A percentile compares a stretch with the other conserved stretches of the same genome.
phyloP scores from a whole-genome alignment of 2,797 vertebrate genomes.

The Anguilla marmorata region DNA sequence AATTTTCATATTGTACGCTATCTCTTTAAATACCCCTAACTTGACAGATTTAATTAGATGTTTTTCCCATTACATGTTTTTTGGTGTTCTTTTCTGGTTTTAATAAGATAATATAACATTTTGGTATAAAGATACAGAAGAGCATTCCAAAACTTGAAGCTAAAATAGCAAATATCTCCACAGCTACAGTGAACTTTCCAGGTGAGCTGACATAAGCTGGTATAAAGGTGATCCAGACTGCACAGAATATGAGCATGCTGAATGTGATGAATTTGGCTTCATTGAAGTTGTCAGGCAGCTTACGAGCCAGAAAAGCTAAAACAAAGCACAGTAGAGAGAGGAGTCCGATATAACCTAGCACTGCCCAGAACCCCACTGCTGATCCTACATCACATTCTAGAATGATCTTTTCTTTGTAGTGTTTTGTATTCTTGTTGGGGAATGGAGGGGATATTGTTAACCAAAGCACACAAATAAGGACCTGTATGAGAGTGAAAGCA shows the following conservation, averaged over 20 bases:
- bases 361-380: slow-evolving; percentile 63
- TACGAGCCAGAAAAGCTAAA: slow-evolving; percentile 67
- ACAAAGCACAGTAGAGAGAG: slow-evolving; percentile 64
- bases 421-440: slow-evolving; percentile 58
- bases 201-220: slow-evolving; percentile 73
- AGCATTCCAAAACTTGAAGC: slow-evolving; percentile 69
- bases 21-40: neutral
- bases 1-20: neutral
- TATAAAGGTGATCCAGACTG: slow-evolving; percentile 72
- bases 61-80: slow-evolving; percentile 67
- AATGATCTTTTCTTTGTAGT: slow-evolving; percentile 65
- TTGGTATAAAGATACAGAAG: slow-evolving; percentile 69
- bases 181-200: slow-evolving; percentile 69
- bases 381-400: slow-evolving; percentile 65
- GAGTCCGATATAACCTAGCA: slow-evolving; percentile 68
- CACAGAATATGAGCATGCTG: slow-evolving; percentile 74
- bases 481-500: slow-evolving; percentile 63
- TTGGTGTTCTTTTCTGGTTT: slow-evolving; percentile 66
- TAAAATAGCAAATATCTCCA: slow-evolving; percentile 73
- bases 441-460: slow-evolving; percentile 64
- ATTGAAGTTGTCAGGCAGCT: slow-evolving; percentile 71
- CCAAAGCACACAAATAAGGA: slow-evolving; percentile 68
- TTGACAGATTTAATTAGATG: slow-evolving; percentile 29
- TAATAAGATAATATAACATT: slow-evolving; percentile 69
- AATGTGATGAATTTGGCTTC: slow-evolving; percentile 72